Evolutionary conservation across 2,797 vertebrate species (phyloP), one percentile per base, ranked within the genome.

Genomic region (Gallirallus australis): DNA sequence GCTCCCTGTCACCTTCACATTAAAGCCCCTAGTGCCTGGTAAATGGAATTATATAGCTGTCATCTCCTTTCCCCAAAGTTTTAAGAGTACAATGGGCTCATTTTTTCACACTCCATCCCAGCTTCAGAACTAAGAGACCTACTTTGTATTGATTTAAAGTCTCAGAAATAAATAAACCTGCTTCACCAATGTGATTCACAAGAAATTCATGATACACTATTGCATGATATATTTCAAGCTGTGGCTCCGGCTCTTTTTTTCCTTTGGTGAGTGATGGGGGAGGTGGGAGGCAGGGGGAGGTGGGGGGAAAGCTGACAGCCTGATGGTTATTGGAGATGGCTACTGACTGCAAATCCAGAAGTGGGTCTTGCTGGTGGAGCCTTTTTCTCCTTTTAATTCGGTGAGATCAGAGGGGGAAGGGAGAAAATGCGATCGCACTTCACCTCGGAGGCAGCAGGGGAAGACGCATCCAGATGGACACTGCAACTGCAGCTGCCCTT

Each of bases 121-220:
- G 98, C 97, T 98, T 98, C 98, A 97, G 98, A 98, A 98, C 96
- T 97, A 98, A 98, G 97, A 98, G 97, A 97, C 97, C 98, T 98
- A 98, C 98, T 98, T 98, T 98, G 98, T 98, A 98, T 98, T 98
- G 98, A 98, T 98, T 98, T 98, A 98, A 98, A 98, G 97, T 98
- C 97, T 96, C 73, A 94, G 98, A 98, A 98, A 98, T 98, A 98
- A 98, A 98, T 98, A 98, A 98, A 98, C 98, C 98, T 97, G 98
- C 98, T 98, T 97, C 97, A 97, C 97, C 53, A 95, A 97, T 97
- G 97, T 98, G 97, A 98, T 98, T 98, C 98, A 98, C 98, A 98
- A 98, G 98, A 98, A 98, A 98, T 98, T 98, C 98, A 98, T 98
- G 98, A 98, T 97, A 98, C 97, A 97, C 98, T 98, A 98, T 98